Evolutionary conservation across 2,888 invertebrate genomes (phyloP).

Genomic region (Caprella mutica): DNA sequence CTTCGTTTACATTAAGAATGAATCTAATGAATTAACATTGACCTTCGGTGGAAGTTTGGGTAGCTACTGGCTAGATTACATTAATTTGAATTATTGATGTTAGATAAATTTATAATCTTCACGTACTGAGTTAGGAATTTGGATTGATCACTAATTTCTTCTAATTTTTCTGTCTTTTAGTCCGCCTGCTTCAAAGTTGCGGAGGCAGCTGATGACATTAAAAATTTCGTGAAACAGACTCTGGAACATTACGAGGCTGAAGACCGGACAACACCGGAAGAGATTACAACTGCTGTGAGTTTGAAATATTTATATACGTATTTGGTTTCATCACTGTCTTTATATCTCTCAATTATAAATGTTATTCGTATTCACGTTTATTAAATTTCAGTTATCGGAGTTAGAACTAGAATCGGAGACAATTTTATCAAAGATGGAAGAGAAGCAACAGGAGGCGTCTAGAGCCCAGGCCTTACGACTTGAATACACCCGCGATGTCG

Average conservation of each 20-base stretch:
- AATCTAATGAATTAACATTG: no score
- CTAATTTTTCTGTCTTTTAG: constrained; percentile 4
- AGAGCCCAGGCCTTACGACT: constrained; percentile 68
- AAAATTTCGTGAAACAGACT: constrained; percentile 22
- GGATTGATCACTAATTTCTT: no score
- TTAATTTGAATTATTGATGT: no score
- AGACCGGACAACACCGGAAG: constrained; percentile 24
- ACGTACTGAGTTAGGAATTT: no score
- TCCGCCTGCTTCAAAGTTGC: constrained; percentile 23
- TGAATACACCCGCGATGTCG: constrained; percentile 67
- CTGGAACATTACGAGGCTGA: constrained; percentile 27
- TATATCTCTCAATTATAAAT: no score
- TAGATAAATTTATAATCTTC: no score
- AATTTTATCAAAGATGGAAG: constrained; percentile 67
- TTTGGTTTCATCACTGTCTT: no score
- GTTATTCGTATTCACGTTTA: no score
- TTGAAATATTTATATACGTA: no score
- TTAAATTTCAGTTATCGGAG: constrained; percentile 52
- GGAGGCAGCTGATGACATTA: constrained; percentile 22
- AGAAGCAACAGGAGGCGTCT: constrained; percentile 74
- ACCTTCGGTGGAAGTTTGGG: no score
- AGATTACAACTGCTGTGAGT: constrained; percentile 25
- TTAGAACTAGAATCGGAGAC: constrained; percentile 71
- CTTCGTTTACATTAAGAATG: no score
- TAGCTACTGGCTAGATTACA: no score